Conservation (phyloP, 2,113 vertebrate genomes). For the Xenopus tropicalis region UCB_Xtro_10.0 CM004443.2:156346501-156347000, state of each 20-base stretch:
- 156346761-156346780: constrained; percentile 44
- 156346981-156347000: constrained; percentile 23
- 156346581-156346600: constrained; percentile 33
- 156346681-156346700: constrained; percentile 48
- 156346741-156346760: constrained; percentile 23
- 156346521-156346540: not conserved
- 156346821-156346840: constrained; percentile 43
- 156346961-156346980: constrained; percentile 34
- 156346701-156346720: constrained; percentile 42
- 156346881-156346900: constrained; percentile 39
- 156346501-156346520: not conserved
- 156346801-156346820: constrained; percentile 43
- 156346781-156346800: constrained; percentile 41
- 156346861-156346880: constrained; percentile 36
- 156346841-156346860: constrained; percentile 41
- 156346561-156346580: not conserved
- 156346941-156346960: constrained; percentile 36
- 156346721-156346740: constrained; percentile 45
- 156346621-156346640: constrained; percentile 38
- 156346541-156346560: not conserved
- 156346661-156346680: constrained; percentile 34
- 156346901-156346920: constrained; percentile 34
- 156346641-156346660: constrained; percentile 37
- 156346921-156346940: constrained; percentile 26
- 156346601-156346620: constrained; percentile 29